Conservation (phyloP, 2,888 invertebrate species). For the Nineta flava region DNA sequence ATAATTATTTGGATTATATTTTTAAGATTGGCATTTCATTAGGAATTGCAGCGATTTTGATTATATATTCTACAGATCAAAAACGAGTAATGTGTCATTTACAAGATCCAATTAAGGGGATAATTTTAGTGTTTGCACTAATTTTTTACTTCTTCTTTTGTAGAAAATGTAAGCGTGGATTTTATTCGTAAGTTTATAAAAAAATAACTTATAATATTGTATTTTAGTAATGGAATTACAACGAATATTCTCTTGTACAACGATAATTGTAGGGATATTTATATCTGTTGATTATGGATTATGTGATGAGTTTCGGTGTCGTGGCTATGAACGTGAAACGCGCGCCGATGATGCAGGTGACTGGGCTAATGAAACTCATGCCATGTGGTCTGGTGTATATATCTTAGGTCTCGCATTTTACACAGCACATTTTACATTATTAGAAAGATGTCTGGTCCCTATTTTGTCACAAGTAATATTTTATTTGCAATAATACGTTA, state of each 20-base stretch:
- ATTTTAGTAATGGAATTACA: conserved; percentile 38
- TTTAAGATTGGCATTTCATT: conserved; percentile 29
- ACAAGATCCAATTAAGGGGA: conserved; percentile 42
- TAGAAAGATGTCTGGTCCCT: conserved; percentile 26
- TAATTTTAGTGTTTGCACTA: conserved; percentile 36
- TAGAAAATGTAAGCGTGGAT: conserved; percentile 32
- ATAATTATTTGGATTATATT: conserved; percentile 25
- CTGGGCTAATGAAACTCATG: conserved; percentile 35
- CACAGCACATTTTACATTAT: conserved; percentile 32
- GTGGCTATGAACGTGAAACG: conserved; percentile 30
- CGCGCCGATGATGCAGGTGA: conserved; percentile 24
- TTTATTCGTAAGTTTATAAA: background rate
- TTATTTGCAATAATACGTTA: background rate
- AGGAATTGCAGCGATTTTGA: conserved; percentile 29
- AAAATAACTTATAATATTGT: background rate
- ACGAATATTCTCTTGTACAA: conserved; percentile 39
- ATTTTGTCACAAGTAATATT: conserved; percentile 12
- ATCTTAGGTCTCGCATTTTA: conserved; percentile 34
- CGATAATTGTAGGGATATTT: conserved; percentile 41
- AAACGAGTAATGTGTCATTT: conserved; percentile 40
- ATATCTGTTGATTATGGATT: conserved; percentile 43
- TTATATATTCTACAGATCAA: conserved; percentile 33
- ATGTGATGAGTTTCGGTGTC: conserved; percentile 41
- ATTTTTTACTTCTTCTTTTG: conserved; percentile 43
- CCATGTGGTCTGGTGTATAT: conserved; percentile 38